These are phyloP conservation scores for Polydrusus tereticollis DNA, from an alignment of 2,888 invertebrate species.

Conservation along the genomic window DNA sequence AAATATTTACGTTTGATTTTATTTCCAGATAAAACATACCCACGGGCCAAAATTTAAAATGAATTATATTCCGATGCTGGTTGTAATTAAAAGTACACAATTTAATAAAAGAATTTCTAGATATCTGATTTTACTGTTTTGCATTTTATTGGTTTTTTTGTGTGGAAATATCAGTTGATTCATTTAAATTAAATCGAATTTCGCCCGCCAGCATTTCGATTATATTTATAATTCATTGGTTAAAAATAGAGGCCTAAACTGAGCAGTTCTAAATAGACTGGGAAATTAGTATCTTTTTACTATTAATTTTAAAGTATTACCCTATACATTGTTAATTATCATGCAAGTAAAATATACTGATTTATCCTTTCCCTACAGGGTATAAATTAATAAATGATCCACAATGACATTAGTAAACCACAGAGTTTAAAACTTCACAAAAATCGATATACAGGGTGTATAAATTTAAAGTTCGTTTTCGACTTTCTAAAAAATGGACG, in stretches of 20 bases:
- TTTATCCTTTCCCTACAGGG: too few relatives aligned
- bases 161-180: background rate
- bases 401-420: too few relatives aligned
- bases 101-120: conserved; percentile 14
- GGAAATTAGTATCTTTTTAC: too few relatives aligned
- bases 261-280: background rate
- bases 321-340: too few relatives aligned
- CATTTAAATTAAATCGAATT: conserved; percentile 7
- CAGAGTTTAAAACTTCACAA: too few relatives aligned
- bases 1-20: conserved; percentile 17
- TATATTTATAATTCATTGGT: conserved; percentile 13
- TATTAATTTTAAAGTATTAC: too few relatives aligned
- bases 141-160: conserved; percentile 16
- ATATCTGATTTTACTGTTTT: conserved; percentile 17
- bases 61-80: conserved; percentile 6
- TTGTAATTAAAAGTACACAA: conserved; percentile 21
- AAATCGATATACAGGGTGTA: too few relatives aligned
- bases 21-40: conserved; percentile 8
- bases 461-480: too few relatives aligned
- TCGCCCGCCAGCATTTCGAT: background rate
- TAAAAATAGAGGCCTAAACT: background rate
- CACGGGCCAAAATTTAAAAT: conserved; percentile 1
- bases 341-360: too few relatives aligned
- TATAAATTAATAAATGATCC: too few relatives aligned
- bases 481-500: too few relatives aligned